Evolutionary conservation across 2,888 invertebrate genomes (phyloP).

Genomic region (Pseudoips prasinana): DNA sequence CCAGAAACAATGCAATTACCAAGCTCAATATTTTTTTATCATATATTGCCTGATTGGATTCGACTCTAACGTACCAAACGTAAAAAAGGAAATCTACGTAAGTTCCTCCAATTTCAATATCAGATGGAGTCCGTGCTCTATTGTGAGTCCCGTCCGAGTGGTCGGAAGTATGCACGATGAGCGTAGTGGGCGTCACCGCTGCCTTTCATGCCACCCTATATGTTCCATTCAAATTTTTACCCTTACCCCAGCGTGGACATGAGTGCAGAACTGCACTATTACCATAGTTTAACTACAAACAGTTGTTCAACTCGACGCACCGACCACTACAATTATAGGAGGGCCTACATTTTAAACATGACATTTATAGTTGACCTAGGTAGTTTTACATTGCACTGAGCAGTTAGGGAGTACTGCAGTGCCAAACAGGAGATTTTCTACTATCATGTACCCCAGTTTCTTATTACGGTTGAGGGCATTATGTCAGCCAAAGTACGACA

Average conservation of each 20-base stretch:
- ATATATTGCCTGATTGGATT: slow-evolving; percentile 31
- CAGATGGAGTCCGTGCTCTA: slow-evolving; percentile 62
- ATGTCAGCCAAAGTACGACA: no score
- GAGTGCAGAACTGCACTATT: no score
- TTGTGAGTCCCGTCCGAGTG: slow-evolving; percentile 67
- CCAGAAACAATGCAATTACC: neutral
- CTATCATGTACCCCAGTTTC: no score
- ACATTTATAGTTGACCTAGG: no score
- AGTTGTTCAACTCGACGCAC: no score
- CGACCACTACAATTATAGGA: no score
- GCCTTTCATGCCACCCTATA: slow-evolving; percentile 46
- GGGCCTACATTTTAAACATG: no score
- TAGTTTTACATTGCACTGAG: no score
- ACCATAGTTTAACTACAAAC: no score
- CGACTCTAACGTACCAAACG: slow-evolving; percentile 28
- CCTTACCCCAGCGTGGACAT: slow-evolving; percentile 35
- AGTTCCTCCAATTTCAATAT: slow-evolving; percentile 74
- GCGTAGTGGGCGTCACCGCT: slow-evolving; percentile 36
- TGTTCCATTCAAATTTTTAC: slow-evolving; percentile 80
- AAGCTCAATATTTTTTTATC: slow-evolving; percentile 7
- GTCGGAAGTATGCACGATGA: slow-evolving; percentile 65
- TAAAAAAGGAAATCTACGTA: slow-evolving; percentile 45
- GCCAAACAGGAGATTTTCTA: no score
- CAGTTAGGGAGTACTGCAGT: no score
- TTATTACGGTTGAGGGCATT: no score